Evolutionary conservation across 2,113 vertebrate species (phyloP).

Genomic region (Steatornis caripensis): DNA sequence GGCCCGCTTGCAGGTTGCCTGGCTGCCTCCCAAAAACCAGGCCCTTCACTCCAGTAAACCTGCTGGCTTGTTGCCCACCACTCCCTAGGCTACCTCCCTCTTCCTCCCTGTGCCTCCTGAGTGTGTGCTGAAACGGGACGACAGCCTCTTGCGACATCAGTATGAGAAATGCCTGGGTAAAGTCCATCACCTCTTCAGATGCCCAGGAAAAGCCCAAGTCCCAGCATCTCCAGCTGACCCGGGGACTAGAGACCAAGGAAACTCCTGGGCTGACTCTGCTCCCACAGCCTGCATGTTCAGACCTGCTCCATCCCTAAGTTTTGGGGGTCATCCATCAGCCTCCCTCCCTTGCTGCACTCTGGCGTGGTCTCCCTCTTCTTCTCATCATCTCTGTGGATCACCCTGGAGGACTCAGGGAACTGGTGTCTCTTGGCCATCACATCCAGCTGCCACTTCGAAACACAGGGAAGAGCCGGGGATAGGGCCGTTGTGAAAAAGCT

Average conservation of each 20-base stretch:
- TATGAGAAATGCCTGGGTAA: not conserved
- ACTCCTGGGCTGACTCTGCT: not conserved
- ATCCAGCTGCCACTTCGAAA: not conserved
- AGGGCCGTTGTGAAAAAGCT: not conserved
- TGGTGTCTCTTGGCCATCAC: fast-evolving
- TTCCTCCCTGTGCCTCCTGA: not conserved
- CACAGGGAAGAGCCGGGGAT: not conserved
- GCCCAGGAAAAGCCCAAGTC: not conserved
- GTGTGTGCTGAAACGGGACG: not conserved
- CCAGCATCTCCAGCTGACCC: not conserved
- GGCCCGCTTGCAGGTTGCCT: not conserved
- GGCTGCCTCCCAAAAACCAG: not conserved
- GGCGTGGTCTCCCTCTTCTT: not conserved
- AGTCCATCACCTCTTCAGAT: not conserved
- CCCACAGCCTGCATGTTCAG: not conserved
- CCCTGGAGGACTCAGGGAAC: not conserved
- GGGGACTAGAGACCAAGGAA: not conserved
- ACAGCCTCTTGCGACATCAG: not conserved
- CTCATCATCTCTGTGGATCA: not conserved
- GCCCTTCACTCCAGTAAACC: not conserved
- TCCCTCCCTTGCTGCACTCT: not conserved
- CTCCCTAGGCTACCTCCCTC: not conserved
- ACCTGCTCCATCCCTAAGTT: not conserved
- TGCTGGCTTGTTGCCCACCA: not conserved
- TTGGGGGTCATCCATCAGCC: not conserved